Evolutionary conservation across 2,888 invertebrate genomes (phyloP), one percentile per base, ranked within the genome.

Genomic region (Adelphocoris suturalis): DNA sequence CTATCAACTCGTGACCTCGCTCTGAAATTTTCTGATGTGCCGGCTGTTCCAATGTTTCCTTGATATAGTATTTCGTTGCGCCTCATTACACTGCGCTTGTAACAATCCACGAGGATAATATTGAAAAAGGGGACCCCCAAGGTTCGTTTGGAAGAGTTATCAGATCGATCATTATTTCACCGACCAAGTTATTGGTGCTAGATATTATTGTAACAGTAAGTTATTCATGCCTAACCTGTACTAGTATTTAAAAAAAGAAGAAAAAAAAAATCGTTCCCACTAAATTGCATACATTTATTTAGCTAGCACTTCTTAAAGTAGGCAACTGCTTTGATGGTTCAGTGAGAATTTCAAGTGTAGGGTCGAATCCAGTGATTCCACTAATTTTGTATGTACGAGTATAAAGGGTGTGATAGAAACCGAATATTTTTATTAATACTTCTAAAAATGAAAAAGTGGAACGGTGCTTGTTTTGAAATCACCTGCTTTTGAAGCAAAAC

Each of bases 371-470:
- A 57, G 85, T 85, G 85, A 85, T 55, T 85, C 85, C 85, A 47
- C 61, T 52, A 82, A 19, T 82, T 46, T 82, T 52, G 82, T 82
- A 52, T 47, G 52, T 82, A 46, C 7, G n/a, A 19, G 37, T 4
- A 48, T 1, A 61, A 13, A 57, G 5, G 37, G 61, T n/a, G n/a
- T 37, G 61, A 61, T 48, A 57, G 85, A 16, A 85, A 57, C 7
- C n/a, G 16, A 61, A 57, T 85, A 85, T 85, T 85, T 85, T 85
- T 85, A 82, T 52, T 82, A 52, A 82, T 82, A 82, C 48, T 82
- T 82, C 52, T 19, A 16, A 19, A 78, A 46, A 37, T 37, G 37
- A 47, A 19, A 80, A 37, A 80, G 14, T 46, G 23, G 52, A 82
- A 82, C 37, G 82, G 82, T 82, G 82, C 82, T 82, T 52, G 48